Evolutionary conservation across 2,888 invertebrate species (phyloP).

Genomic region (Erebia palarica): DNA sequence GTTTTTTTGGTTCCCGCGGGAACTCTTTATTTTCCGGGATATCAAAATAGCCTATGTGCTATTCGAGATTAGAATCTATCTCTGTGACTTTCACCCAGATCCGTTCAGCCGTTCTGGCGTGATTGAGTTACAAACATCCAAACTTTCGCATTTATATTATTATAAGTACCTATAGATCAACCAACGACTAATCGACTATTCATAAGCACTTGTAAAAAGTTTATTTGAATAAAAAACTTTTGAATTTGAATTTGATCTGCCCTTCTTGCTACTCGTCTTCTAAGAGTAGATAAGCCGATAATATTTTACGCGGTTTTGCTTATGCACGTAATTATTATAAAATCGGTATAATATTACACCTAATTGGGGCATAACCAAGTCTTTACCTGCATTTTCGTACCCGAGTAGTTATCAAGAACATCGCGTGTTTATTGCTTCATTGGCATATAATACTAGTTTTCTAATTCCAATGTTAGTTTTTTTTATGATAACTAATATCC

Average conservation of each 20-base stretch:
- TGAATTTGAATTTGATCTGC: not conserved
- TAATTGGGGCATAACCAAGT: constrained; percentile 15
- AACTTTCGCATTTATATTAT: no score
- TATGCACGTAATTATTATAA: not conserved
- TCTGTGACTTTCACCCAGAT: no score
- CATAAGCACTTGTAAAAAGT: no score
- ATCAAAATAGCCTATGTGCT: no score
- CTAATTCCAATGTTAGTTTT: constrained; percentile 38
- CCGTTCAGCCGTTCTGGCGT: no score
- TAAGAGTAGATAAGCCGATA: not conserved
- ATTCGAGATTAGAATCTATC: no score
- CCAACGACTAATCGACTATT: no score
- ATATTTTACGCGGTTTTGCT: not conserved
- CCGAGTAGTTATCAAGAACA: constrained; percentile 18
- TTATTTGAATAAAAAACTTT: no score
- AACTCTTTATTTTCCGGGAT: no score
- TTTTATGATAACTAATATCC: constrained; percentile 14
- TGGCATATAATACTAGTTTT: constrained; percentile 27
- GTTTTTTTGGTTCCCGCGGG: no score
- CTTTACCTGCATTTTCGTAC: constrained; percentile 17
- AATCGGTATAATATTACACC: constrained; percentile 8
- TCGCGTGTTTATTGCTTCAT: constrained; percentile 33
- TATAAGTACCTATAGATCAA: no score
- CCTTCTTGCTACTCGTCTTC: not conserved
- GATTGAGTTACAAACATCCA: no score